Evolutionary conservation across 2,888 invertebrate species (phyloP).

Genomic region (Zele albiditarsus): DNA sequence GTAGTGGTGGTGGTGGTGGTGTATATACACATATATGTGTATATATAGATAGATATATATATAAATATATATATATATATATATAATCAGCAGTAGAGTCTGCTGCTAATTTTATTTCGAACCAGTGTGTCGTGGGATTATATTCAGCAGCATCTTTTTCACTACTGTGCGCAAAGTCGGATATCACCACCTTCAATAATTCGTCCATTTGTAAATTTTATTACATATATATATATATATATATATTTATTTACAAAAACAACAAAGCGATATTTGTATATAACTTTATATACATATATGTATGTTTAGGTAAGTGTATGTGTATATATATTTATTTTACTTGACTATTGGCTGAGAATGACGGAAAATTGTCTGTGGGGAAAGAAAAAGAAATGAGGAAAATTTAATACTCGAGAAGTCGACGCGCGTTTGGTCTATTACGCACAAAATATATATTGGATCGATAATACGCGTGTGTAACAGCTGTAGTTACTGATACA

Average conservation of each 20-base stretch:
- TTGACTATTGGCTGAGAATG: not conserved
- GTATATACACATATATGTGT: not conserved
- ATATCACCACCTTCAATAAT: not conserved
- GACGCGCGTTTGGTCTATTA: conserved; percentile 13
- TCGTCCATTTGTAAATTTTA: not conserved
- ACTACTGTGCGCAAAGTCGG: not conserved
- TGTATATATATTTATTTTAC: not conserved
- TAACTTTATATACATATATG: not conserved
- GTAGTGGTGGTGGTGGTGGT: not conserved
- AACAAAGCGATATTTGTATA: not conserved
- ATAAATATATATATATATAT: not conserved
- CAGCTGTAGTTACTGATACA: conserved; percentile 1
- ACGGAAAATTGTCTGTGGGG: not conserved
- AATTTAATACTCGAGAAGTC: not conserved
- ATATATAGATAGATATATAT: not conserved
- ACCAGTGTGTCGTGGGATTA: not conserved
- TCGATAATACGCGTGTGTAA: conserved; percentile 15
- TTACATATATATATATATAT: not conserved
- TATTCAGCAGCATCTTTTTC: conserved; percentile 4
- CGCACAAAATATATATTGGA: conserved; percentile 23
- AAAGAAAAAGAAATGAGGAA: not conserved
- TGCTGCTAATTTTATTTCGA: conserved; percentile 2
- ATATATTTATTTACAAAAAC: not conserved
- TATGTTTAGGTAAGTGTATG: not conserved
- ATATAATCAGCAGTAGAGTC: not conserved